Evolutionary conservation across 2,113 vertebrate species (phyloP).

Genomic region (Orycteropus afer): DNA sequence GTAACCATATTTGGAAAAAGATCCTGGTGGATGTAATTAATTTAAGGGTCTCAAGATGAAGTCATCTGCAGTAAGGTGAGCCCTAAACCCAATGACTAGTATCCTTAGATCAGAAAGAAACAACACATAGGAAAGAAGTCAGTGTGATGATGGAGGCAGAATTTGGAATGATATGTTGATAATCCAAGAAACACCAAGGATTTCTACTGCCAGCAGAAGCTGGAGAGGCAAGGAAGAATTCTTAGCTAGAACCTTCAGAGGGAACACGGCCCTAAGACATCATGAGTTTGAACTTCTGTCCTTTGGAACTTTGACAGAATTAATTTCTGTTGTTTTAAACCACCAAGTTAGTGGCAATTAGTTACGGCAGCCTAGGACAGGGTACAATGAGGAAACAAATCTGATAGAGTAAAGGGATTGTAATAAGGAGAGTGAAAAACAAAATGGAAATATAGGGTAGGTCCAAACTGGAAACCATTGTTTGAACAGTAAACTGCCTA

Average conservation of each 20-base stretch:
- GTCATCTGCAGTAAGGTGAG: neutral
- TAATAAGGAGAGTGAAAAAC: conserved; percentile 34
- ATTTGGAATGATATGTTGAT: neutral
- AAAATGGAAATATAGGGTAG: conserved; percentile 42
- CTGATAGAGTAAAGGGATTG: conserved; percentile 45
- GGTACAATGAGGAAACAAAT: neutral
- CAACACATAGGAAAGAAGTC: neutral
- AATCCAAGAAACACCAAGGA: neutral
- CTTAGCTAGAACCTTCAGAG: neutral
- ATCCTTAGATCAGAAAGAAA: neutral
- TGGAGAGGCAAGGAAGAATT: neutral
- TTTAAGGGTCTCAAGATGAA: neutral
- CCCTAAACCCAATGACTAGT: neutral
- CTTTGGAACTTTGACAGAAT: conserved; percentile 2
- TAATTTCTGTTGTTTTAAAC: neutral
- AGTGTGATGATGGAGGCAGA: neutral
- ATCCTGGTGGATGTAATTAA: neutral
- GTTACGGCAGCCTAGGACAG: neutral
- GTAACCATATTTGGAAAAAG: neutral
- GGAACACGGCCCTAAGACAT: neutral
- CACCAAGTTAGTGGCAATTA: neutral
- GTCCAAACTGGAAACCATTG: conserved; percentile 45
- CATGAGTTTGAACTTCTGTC: neutral
- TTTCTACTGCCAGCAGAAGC: neutral
- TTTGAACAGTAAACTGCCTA: conserved; percentile 2